These are phyloP conservation scores for Macroglossus sobrinus DNA, from an alignment of 2,113 vertebrate species.

Conservation along the genomic window DNA sequence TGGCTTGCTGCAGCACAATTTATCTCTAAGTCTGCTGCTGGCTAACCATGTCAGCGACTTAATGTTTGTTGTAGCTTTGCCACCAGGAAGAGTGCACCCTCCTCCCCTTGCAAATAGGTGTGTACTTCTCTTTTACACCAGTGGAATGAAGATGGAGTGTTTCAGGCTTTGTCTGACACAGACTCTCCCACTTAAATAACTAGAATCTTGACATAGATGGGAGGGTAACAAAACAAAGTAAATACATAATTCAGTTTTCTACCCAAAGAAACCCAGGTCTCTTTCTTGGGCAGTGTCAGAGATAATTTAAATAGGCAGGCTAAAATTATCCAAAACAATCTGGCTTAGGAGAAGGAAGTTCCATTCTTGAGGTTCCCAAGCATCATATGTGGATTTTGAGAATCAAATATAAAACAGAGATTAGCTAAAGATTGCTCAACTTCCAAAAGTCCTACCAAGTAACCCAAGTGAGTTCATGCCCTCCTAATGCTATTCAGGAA, in stretches of 20 bases:
- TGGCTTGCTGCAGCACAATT: conserved; percentile 8
- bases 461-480: not conserved
- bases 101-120: not conserved
- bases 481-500: conserved; percentile 20
- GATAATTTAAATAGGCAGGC: conserved; percentile 16
- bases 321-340: conserved; percentile 40
- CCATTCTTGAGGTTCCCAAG: not conserved
- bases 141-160: not conserved
- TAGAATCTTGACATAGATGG: not conserved
- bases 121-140: not conserved
- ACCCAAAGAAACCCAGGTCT: conserved; percentile 4
- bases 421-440: conserved; percentile 37
- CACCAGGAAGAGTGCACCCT: not conserved
- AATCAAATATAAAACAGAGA: conserved; percentile 42
- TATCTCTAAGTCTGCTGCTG: conserved; percentile 12
- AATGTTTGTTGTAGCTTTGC: not conserved
- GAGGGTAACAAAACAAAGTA: not conserved
- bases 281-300: not conserved
- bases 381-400: conserved; percentile 32
- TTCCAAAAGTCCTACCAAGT: not conserved
- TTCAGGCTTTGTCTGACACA: not conserved
- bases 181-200: not conserved
- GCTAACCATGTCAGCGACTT: not conserved
- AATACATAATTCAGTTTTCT: not conserved
- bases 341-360: conserved; percentile 2